Base-by-base conservation (phyloP, 2,888 invertebrate genomes). In the Seladonia tumulorum region DNA sequence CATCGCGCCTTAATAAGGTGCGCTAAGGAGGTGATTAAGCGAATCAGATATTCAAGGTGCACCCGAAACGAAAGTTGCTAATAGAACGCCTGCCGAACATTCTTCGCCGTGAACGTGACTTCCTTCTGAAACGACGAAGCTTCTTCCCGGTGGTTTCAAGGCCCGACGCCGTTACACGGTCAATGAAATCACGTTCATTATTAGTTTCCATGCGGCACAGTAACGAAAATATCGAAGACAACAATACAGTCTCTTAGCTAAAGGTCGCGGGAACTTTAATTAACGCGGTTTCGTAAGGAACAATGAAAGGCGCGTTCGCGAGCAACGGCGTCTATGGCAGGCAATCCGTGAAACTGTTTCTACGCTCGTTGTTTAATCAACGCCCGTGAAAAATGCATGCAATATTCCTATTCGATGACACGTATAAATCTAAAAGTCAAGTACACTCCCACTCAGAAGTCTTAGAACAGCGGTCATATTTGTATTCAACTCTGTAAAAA, bases 21-120 rank as follows among this genome's bases (percentile, higher is more conserved):
- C 39, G 68, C 18, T 35, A 35, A 68, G 42, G 35, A 68, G 35
- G 39, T 68, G 22, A 68, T 68, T 68, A 68, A 68, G 39, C 35
- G 39, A 68, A 68, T 42, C 18, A 39, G 39, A 39, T 22, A 68
- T 39, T 68, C 68, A n/a, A 68, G 39, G 39, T 39, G 39, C 68
- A 68, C 68, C 68, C 39, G 22, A 39, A 39, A 68, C 39, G 68
- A 63, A 63, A 63, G 66, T 66, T 18, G 2, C 18, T 10, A 68
- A 42, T 42, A 42, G 42, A 68, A 39, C 39, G n/a, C n/a, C 39
- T 42, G 68, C 22, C 42, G 68, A 68, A 68, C 68, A 68, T 68
- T 68, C 68, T 68, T 68, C 35, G 22, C 68, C 68, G 68, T n/a
- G 68, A 68, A 68, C 68, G 68, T 68, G 68, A 68, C 42, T 68